Base-by-base conservation (phyloP, 2,888 invertebrate genomes). In the Ophion slaviceki region DNA sequence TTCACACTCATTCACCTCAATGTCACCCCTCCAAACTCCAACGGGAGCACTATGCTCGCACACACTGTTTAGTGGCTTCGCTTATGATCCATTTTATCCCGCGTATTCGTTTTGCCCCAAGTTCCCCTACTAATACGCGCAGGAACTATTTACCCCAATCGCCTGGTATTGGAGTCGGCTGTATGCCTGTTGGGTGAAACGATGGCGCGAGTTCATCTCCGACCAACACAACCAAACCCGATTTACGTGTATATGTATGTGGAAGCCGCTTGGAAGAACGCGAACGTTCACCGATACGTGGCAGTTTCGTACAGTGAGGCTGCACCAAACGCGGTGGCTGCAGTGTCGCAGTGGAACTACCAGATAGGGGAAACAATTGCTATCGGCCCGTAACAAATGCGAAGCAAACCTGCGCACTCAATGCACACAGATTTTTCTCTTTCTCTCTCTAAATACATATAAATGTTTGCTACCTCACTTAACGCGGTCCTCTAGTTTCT, bases 301-400 rank as follows among this genome's bases (percentile, higher is more conserved):
- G 82, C 64, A 71, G 88, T 85, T 68, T 67, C 88, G 87, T 84
- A 86, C 87, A 86, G 90, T 89, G 89, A 88, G 91, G 87, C 90
- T 88, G 28, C 75, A 70, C 91, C 89, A 90, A 89, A 87, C 88
- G 79, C 84, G 88, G 86, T 88, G 90, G 89, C 89, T 88, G 89
- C 91, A 91, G 89, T 91, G 92, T 92, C 92, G 92, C 91, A 91
- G 91, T 91, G 92, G 90, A 92, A 92, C 90, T 91, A 87, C 89
- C 88, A 92, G 92, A 93, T 92, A 92, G 92, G 91, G 90, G 88
- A 91, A 92, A 92, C 92, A 92, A 93, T 93, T 90, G 90, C 92
- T 92, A 92, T 92, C 92, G 91, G 91, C 87, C 91, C 90, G 91
- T 92, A 92, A 92, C 91, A 90, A 92, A 92, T 91, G 90, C 91